Evolutionary conservation across 2,113 vertebrate genomes (phyloP).

Genomic region (Murina feae): DNA sequence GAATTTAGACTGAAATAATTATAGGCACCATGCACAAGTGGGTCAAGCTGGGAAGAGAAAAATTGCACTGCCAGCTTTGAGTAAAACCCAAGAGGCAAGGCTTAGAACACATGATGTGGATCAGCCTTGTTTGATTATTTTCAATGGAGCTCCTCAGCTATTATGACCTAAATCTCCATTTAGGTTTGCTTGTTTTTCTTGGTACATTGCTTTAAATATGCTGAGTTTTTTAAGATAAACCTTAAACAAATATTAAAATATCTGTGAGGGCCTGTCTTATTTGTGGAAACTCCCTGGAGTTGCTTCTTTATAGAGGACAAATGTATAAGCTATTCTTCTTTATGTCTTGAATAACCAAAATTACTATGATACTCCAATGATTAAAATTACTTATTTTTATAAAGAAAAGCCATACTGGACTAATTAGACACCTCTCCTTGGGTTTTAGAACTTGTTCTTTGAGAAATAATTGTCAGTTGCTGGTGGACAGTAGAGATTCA

Average conservation of each 20-base stretch:
- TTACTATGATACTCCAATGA: neutral
- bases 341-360: neutral
- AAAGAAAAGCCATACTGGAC: neutral
- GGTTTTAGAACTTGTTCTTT: neutral
- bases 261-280: neutral
- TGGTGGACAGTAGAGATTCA: neutral
- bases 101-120: neutral
- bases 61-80: neutral
- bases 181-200: conserved; percentile 3
- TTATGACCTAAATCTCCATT: conserved; percentile 20
- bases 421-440: neutral
- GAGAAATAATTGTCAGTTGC: neutral
- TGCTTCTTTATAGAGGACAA: neutral
- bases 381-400: neutral
- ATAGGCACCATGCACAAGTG: neutral
- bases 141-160: conserved; percentile 6
- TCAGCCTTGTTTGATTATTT: conserved; percentile 44
- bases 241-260: conserved; percentile 19
- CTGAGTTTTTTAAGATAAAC: neutral
- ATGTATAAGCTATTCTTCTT: neutral
- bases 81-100: conserved; percentile 34
- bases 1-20: conserved; percentile 40
- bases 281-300: neutral
- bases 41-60: conserved; percentile 43
- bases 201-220: conserved; percentile 28